Evolutionary conservation across 1,140 invertebrate genomes (phyloP), one percentile per base, ranked within the genome.

Genomic region (Drosophila busckii): DNA sequence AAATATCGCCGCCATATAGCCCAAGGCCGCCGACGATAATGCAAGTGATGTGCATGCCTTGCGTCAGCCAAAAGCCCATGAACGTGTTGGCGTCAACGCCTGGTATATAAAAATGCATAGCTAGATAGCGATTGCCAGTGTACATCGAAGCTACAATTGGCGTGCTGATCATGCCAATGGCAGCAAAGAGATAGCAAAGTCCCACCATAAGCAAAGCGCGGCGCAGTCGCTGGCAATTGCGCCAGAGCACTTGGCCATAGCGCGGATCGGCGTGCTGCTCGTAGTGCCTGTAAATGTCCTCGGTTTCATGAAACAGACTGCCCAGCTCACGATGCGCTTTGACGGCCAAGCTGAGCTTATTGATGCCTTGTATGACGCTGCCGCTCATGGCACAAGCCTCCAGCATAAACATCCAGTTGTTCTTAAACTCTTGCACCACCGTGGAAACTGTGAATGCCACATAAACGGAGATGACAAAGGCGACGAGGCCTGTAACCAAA

Each of bases 21-120:
- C 67, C 70, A 23, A 50, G 29, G 9, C 13, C 59, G 1, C 70
- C 70, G n/a, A 59, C 2, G 1, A 37, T 5, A 1, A 64, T 2
- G 6, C 17, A 44, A 0, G 19, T 1, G 0, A 15, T 16, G 2
- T 70, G 67, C 8, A 19, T 12, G 6, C 0, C 28, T 15, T 58
- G 40, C 8, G 70, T 71, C 6, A 53, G 1, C n/a, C 40, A 40
- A 5, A 16, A 35, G 3, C 68, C 70, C 1, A 35, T 7, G 8
- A 40, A 3, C 0, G 45, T 63, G 2, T 54, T 6, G 5, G 60
- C 42, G 32, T 68, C 67, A 2, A 75, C 3, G 7, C 63, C 63
- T 0, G 70, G 67, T 1, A 75, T 34, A 17, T 63, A 48, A 31
- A 56, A 64, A 22, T 70, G 63, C 46, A 70, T 56, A 1, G 58